These are phyloP conservation scores for Ypsolopha sequella DNA, from an alignment of 2,888 invertebrate genomes.

Conservation along the genomic window DNA sequence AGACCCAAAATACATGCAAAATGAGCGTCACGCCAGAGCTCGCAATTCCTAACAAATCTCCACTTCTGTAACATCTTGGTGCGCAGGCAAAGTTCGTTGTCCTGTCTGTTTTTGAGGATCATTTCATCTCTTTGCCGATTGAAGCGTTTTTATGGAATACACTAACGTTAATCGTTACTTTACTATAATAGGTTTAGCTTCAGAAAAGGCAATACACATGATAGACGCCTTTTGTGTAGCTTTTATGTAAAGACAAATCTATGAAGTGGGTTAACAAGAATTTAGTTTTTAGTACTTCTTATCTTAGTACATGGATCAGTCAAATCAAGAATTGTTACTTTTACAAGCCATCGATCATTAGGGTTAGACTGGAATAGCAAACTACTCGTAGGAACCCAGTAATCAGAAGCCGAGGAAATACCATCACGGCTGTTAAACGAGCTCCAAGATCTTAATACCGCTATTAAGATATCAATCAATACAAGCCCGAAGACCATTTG, in stretches of 20 bases:
- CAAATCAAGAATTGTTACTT: no score
- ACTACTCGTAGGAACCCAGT: not conserved
- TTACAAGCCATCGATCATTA: not conserved
- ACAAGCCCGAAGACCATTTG: conserved; percentile 20
- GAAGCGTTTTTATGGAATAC: not conserved
- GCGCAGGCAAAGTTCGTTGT: not conserved
- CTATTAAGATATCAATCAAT: conserved; percentile 63
- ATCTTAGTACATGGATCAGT: no score
- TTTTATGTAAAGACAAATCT: no score
- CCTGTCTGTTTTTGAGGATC: not conserved
- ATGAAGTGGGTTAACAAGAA: no score
- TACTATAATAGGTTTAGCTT: not conserved
- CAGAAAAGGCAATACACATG: no score
- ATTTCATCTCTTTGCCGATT: not conserved
- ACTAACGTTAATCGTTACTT: not conserved
- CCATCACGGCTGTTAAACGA: not conserved
- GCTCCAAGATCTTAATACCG: conserved; percentile 16
- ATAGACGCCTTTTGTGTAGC: no score
- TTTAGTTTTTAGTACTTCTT: no score
- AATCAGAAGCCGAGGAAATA: not conserved
- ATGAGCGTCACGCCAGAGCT: no score
- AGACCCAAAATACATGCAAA: not conserved
- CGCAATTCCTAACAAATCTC: no score
- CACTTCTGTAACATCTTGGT: no score
- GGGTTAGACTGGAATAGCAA: not conserved